phyloP scores from a whole-genome alignment of 2,113 vertebrate species.

The Chunga burmeisteri region DNA sequence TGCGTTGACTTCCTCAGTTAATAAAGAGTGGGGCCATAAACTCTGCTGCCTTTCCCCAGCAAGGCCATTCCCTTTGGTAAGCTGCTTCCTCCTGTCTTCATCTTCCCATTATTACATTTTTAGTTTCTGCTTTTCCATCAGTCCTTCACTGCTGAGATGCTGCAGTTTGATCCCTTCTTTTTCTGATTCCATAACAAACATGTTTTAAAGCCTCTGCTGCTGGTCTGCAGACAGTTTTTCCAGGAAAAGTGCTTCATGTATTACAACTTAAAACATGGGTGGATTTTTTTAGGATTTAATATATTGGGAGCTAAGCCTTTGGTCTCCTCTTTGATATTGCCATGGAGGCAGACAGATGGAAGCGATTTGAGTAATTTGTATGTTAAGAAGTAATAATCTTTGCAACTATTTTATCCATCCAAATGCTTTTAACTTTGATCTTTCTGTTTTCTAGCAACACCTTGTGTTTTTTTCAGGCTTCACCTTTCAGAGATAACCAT shows the following conservation, averaged over 20 bases:
- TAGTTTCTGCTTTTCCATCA: slow-evolving; percentile 53
- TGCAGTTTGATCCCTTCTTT: slow-evolving; percentile 17
- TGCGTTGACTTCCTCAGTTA: neutral
- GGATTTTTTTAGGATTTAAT: slow-evolving; percentile 57
- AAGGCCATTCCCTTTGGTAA: slow-evolving; percentile 39
- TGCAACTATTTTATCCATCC: slow-evolving; percentile 22
- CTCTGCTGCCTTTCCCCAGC: slow-evolving; percentile 11
- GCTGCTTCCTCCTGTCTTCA: slow-evolving; percentile 16
- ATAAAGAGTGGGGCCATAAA: slow-evolving; percentile 30
- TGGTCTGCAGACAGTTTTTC: slow-evolving; percentile 30
- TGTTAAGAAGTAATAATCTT: slow-evolving; percentile 58
- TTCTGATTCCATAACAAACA: slow-evolving; percentile 57
- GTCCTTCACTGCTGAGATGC: slow-evolving; percentile 26
- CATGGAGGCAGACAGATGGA: slow-evolving; percentile 32
- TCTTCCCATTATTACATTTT: slow-evolving; percentile 31
- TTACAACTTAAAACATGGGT: slow-evolving; percentile 46
- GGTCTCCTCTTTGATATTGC: slow-evolving; percentile 36
- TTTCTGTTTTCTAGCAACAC: slow-evolving; percentile 52
- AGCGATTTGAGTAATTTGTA: slow-evolving; percentile 54
- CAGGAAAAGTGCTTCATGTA: slow-evolving; percentile 43
- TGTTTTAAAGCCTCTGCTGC: slow-evolving; percentile 40
- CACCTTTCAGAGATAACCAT: neutral
- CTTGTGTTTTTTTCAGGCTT: neutral
- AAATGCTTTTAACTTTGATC: slow-evolving; percentile 57
- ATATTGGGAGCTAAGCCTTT: slow-evolving; percentile 45